Percentiles rank a stretch among this genome's conserved stretches.
phyloP scores from a whole-genome alignment of 2,113 vertebrate genomes.

The Epinephelus fuscoguttatus region DNA sequence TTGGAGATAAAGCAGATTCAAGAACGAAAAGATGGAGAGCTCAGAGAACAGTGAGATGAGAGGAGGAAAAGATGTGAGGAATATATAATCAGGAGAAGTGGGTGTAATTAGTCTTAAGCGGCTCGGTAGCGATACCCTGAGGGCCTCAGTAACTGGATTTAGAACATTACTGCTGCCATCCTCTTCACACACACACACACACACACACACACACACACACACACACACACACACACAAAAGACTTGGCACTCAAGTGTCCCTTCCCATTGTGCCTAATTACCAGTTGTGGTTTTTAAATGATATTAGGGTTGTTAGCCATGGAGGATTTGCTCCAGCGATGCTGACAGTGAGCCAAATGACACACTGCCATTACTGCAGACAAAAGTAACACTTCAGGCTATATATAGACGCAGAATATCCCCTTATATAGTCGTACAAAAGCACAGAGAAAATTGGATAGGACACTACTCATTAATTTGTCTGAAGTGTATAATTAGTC shows the following conservation, averaged over 20 bases:
- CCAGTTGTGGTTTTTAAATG: slow-evolving; percentile 35
- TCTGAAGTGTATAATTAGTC: no score
- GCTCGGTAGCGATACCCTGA: slow-evolving; percentile 34
- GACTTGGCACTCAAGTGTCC: slow-evolving; percentile 26
- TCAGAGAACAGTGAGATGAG: neutral
- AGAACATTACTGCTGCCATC: slow-evolving; percentile 35
- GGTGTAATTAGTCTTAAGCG: slow-evolving; percentile 58
- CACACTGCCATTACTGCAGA: slow-evolving; percentile 18
- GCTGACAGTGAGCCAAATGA: slow-evolving; percentile 24
- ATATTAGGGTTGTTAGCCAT: slow-evolving; percentile 41
- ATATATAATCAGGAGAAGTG: slow-evolving; percentile 42
- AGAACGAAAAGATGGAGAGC: neutral
- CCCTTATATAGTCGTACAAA: no score
- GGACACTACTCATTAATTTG: no score
- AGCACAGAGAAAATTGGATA: no score
- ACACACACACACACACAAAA: slow-evolving; percentile 29
- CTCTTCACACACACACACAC: slow-evolving; percentile 17
- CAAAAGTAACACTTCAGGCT: slow-evolving; percentile 2
- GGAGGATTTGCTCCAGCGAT: slow-evolving; percentile 40
- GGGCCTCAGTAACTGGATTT: slow-evolving; percentile 56
- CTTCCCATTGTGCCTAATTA: slow-evolving; percentile 49
- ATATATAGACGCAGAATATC: slow-evolving; percentile 2
- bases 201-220: slow-evolving; percentile 2
- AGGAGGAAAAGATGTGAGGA: slow-evolving; percentile 29
- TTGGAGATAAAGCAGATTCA: slow-evolving; percentile 2